These are phyloP conservation scores for Yponomeuta cagnagella DNA, from an alignment of 2,888 invertebrate species.

Conservation along the genomic window DNA sequence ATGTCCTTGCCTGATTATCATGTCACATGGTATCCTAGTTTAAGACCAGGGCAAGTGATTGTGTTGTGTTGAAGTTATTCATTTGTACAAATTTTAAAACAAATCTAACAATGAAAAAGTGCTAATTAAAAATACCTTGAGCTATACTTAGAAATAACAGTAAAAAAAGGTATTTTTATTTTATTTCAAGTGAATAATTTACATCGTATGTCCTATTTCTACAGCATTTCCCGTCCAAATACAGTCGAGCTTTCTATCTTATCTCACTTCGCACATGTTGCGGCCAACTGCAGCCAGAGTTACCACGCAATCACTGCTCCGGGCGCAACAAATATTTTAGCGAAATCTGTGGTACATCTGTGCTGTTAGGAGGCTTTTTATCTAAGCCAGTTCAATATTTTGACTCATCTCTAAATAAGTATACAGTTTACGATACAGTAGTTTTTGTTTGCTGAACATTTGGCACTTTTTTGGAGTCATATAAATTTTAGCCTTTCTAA, in stretches of 20 bases:
- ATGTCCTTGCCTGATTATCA: no score
- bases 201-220: background rate
- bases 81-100: no score
- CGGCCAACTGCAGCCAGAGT: background rate
- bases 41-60: no score
- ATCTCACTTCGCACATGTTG: background rate
- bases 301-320: slow-evolving; percentile 7
- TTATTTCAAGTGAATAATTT: background rate
- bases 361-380: slow-evolving; percentile 34
- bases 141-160: no score
- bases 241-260: background rate
- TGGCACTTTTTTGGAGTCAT: background rate
- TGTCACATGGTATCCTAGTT: no score
- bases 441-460: background rate
- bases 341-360: slow-evolving; percentile 49
- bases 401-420: slow-evolving; percentile 30
- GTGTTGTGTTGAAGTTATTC: no score
- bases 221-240: background rate
- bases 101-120: no score
- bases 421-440: background rate
- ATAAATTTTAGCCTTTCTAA: background rate
- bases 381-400: slow-evolving; percentile 42
- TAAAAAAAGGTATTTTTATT: background rate
- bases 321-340: background rate
- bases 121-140: no score